Evolutionary conservation across 2,113 vertebrate species (phyloP), one percentile per base, ranked within the genome.

Genomic region (Diadophis punctatus): DNA sequence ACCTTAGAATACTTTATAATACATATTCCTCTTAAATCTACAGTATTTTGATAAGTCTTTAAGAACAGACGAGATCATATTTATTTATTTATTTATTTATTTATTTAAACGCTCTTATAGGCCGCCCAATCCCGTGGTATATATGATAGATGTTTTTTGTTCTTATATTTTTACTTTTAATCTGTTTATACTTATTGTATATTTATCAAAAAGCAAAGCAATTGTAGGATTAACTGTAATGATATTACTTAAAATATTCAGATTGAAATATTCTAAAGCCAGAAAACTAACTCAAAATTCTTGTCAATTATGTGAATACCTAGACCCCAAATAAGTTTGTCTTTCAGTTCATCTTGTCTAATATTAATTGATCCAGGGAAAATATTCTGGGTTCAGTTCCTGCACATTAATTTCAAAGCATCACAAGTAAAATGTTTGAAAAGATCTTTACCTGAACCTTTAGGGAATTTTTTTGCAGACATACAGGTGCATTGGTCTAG

Each of bases 181-280:
- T 16, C 14, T 43, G 34, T 43, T 80, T 39, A 43, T 43, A 80
- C 39, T 80, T 20, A 43, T 43, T 80, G 8, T 80, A 80, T 43
- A 43, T 80, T 80, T 80, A 80, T 43, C 34, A 80, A 80, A 80
- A 80, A 43, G 18, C 74, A 80, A 80, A 80, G 20, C 18, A 80
- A 20, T 80, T 43, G 34, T 18, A 80, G 34, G 74, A 80, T 18
- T 22, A 92, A 90, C 90, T 68, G 51, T 87, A 0, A 2, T 91
- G 53, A 86, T 34, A 53, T 18, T 84, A 43, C n/a, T 93, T 39
- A 39, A 80, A 20, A 39, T 80, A 6, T 80, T 80, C 16, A 80
- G n/a, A 63, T n/a, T 63, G 27, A 74, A 80, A 56, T 85, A 8
- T 94, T 93, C 91, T 84, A 92, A 86, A 48, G n/a, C 27, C 55